Conservation (phyloP, 2,888 invertebrate genomes). For the Ochlodes sylvanus region DNA sequence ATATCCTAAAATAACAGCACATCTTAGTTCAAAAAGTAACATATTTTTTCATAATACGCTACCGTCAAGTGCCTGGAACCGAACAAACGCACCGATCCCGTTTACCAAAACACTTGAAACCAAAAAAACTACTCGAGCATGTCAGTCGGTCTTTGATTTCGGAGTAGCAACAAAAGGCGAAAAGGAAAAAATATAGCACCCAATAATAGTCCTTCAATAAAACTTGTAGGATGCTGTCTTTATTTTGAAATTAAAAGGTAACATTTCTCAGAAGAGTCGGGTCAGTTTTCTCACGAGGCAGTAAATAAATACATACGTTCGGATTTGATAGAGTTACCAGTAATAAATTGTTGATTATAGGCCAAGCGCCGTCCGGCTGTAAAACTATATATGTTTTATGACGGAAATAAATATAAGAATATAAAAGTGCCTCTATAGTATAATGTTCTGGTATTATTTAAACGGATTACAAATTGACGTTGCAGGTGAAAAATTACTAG, state of each 20-base stretch:
- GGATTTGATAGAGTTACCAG: conserved; percentile 74
- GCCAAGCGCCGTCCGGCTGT: conserved; percentile 72
- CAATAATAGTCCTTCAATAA: conserved; percentile 72
- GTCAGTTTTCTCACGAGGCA: conserved; percentile 72
- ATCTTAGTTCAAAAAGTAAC: conserved; percentile 43
- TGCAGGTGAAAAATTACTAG: conserved; percentile 1
- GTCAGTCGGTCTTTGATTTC: conserved; percentile 47
- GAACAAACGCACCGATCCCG: conserved; percentile 52
- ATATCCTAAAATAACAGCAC: conserved; percentile 62
- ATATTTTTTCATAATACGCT: conserved; percentile 53
- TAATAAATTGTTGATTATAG: conserved; percentile 79
- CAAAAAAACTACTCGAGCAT: conserved; percentile 51
- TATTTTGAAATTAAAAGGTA: conserved; percentile 77
- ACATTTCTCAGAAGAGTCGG: conserved; percentile 70
- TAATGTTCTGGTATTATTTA: conserved; percentile 1
- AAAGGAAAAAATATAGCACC: conserved; percentile 61
- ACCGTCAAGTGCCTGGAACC: conserved; percentile 53
- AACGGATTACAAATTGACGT: background rate
- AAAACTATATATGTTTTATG: conserved; percentile 75
- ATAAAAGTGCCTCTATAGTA: conserved; percentile 25
- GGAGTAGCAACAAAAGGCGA: conserved; percentile 60
- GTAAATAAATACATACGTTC: conserved; percentile 59
- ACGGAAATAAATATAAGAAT: conserved; percentile 62
- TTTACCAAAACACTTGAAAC: conserved; percentile 58
- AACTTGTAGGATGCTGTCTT: conserved; percentile 73